phyloP scores from a whole-genome alignment of 1,140 invertebrate genomes.

The Caenorhabditis latens region DNA sequence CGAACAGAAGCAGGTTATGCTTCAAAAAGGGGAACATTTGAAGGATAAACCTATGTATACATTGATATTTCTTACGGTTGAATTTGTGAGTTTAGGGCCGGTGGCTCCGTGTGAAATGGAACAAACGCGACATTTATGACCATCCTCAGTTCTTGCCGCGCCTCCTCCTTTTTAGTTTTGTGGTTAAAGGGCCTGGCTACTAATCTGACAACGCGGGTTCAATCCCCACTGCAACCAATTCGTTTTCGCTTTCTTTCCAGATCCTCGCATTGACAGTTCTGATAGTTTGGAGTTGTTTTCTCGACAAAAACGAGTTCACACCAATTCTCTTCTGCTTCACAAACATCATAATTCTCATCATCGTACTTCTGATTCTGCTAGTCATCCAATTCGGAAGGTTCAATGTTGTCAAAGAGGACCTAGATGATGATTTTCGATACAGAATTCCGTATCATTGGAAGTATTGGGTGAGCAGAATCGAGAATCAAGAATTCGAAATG shows the following conservation, averaged over 20 bases:
- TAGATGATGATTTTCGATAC: constrained; percentile 3
- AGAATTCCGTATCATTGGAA: constrained; percentile 47
- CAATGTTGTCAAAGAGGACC: constrained; percentile 35
- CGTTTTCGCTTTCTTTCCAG: too few species aligned
- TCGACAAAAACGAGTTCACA: neutral
- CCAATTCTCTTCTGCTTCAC: constrained; percentile 16
- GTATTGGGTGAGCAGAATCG: neutral
- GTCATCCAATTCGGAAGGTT: constrained; percentile 33
- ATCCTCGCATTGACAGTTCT: neutral
- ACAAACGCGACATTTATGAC: too few species aligned
- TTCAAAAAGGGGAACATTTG: constrained; percentile 21
- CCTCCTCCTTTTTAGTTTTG: too few species aligned
- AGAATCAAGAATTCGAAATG: neutral
- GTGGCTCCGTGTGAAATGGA: too few species aligned
- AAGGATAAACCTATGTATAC: constrained; percentile 28
- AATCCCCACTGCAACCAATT: too few species aligned
- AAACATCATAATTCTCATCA: neutral
- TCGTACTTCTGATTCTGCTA: neutral
- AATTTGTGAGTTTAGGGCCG: neutral
- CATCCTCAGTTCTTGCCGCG: too few species aligned
- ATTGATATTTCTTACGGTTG: constrained; percentile 7
- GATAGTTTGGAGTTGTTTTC: constrained; percentile 17
- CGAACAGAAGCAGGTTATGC: constrained; percentile 28
- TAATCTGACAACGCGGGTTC: too few species aligned
- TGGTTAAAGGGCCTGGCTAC: too few species aligned